These are phyloP conservation scores for Rhipidura dahli DNA, from an alignment of 2,113 vertebrate genomes.

Conservation along the genomic window DNA sequence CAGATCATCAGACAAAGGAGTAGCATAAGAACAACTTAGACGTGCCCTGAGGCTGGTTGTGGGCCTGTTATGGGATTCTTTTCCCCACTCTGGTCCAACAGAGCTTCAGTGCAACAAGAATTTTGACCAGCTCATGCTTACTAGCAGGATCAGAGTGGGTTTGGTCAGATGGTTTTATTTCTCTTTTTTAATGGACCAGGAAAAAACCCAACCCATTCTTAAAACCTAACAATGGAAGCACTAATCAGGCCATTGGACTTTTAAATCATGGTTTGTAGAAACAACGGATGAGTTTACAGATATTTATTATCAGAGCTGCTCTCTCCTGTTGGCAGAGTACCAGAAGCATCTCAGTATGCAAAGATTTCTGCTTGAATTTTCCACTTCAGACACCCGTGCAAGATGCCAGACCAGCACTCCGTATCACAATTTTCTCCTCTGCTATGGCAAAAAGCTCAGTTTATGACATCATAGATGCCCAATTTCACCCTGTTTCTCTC, in stretches of 20 bases:
- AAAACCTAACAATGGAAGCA: neutral
- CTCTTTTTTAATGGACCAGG: neutral
- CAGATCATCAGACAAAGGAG: neutral
- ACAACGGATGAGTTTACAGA: neutral
- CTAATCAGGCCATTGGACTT: neutral
- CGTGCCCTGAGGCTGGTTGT: neutral
- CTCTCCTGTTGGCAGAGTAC: neutral
- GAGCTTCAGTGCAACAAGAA: neutral
- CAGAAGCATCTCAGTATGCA: neutral
- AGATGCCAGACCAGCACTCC: neutral
- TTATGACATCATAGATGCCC: neutral
- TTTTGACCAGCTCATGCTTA: neutral
- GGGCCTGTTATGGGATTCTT: fast-evolving
- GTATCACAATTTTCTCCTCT: neutral
- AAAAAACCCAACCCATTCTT: neutral
- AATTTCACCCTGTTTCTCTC: neutral
- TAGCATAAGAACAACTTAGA: neutral
- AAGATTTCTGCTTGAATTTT: neutral
- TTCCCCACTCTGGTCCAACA: neutral
- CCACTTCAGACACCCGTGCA: neutral
- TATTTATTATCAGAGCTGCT: neutral
- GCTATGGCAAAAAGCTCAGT: neutral
- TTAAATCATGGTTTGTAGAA: neutral
- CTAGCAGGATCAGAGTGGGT: fast-evolving
- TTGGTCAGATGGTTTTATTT: neutral